A percentile compares a stretch with the other conserved stretches of the same genome.
Conservation (phyloP, 2,888 invertebrate species). For the Caenorhabditis sp. region DNA sequence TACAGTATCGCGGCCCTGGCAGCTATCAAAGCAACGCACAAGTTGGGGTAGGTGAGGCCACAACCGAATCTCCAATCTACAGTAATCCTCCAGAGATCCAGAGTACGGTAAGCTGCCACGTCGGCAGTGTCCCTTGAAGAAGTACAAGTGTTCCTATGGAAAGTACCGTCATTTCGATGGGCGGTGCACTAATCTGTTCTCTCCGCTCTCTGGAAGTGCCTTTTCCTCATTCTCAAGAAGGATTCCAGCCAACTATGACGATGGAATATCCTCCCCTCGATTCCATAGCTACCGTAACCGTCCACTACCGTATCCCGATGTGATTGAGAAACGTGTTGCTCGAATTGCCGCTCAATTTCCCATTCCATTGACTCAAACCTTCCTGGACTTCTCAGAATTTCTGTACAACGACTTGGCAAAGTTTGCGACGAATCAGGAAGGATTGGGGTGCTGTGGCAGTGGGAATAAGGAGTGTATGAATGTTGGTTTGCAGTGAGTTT, state of each 20-base stretch:
- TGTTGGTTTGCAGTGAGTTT: slow-evolving; percentile 40
- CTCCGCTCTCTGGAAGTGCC: slow-evolving; percentile 31
- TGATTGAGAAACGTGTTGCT: slow-evolving; percentile 29
- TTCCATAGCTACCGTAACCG: slow-evolving; percentile 16
- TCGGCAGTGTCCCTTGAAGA: slow-evolving; percentile 45
- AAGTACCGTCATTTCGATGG: slow-evolving; percentile 54
- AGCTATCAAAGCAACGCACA: slow-evolving; percentile 32
- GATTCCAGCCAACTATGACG: slow-evolving; percentile 51
- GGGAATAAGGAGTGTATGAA: slow-evolving; percentile 44
- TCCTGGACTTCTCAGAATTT: slow-evolving; percentile 52
- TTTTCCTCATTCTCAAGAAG: slow-evolving; percentile 50
- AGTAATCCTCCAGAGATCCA: slow-evolving; percentile 10
- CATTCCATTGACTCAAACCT: slow-evolving; percentile 23
- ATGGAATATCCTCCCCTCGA: slow-evolving; percentile 39
- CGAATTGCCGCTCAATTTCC: neutral
- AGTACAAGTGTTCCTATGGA: slow-evolving; percentile 39
- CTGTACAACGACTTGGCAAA: slow-evolving; percentile 45
- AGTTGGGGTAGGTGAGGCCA: neutral
- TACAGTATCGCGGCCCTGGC: slow-evolving; percentile 52
- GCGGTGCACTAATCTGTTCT: slow-evolving; percentile 45
- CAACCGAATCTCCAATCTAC: neutral
- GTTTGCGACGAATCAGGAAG: slow-evolving; percentile 38
- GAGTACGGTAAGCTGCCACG: slow-evolving; percentile 27
- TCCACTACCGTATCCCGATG: slow-evolving; percentile 23
- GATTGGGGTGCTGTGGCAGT: slow-evolving; percentile 33